A percentile compares a stretch with the other conserved stretches of the same genome.
These are phyloP conservation scores for Dolichallabes microphthalmus DNA, from an alignment of 2,113 vertebrate genomes.

Conservation along the genomic window DNA sequence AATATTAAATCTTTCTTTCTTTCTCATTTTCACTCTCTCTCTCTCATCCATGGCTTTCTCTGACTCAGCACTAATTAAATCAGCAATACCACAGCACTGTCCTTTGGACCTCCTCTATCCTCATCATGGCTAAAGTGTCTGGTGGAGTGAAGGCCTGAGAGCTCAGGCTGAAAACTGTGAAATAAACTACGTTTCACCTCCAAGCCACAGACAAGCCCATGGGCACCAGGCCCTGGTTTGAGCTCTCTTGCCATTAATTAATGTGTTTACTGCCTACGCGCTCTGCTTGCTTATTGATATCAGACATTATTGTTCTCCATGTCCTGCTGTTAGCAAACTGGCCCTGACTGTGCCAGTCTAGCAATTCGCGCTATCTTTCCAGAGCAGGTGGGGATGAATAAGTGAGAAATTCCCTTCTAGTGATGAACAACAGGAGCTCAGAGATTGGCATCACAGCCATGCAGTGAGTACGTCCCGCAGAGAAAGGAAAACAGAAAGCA, in stretches of 20 bases:
- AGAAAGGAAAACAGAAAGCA: constrained; percentile 6
- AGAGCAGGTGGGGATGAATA: constrained; percentile 17
- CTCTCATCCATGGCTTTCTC: background rate
- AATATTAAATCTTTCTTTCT: constrained; percentile 17
- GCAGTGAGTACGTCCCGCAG: background rate
- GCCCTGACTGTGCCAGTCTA: constrained; percentile 5
- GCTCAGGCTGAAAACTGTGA: constrained; percentile 7
- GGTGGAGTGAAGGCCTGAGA: background rate
- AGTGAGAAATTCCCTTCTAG: constrained; percentile 34
- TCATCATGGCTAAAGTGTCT: constrained; percentile 8
- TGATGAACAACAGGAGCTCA: constrained; percentile 7
- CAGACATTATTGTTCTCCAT: constrained; percentile 12
- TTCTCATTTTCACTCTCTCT: background rate
- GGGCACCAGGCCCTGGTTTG: background rate
- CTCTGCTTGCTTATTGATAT: background rate
- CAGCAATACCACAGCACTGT: constrained; percentile 20
- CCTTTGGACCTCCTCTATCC: constrained; percentile 9
- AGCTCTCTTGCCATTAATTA: constrained; percentile 17
- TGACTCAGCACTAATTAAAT: constrained; percentile 42
- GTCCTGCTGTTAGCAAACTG: background rate
- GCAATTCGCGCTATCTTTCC: background rate
- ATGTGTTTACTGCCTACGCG: constrained; percentile 3
- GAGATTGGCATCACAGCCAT: constrained; percentile 19
- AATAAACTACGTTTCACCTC: constrained; percentile 6
- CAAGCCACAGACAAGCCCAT: background rate